A percentile compares a stretch with the other conserved stretches of the same genome.
phyloP scores from a whole-genome alignment of 2,113 vertebrate genomes.

The Nycticorax nycticorax region DNA sequence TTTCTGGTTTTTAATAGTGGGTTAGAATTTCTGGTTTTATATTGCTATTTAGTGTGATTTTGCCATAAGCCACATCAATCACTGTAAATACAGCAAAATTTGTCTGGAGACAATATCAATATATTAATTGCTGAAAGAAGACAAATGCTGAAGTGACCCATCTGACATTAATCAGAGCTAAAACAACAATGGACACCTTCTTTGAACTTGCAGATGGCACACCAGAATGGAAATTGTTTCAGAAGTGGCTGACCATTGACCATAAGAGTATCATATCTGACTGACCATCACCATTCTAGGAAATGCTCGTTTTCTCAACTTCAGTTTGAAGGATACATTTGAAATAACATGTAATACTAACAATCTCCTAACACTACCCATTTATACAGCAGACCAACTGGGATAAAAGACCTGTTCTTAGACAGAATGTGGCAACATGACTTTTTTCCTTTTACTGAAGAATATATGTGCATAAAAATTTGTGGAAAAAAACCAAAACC shows the following conservation, averaged over 20 bases:
- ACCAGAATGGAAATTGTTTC: not conserved
- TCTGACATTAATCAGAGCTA: not conserved
- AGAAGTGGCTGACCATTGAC: not conserved
- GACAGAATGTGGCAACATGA: not conserved
- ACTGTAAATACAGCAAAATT: not conserved
- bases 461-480: not conserved
- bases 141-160: not conserved
- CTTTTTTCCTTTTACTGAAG: not conserved
- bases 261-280: not conserved
- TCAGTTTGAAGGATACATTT: not conserved
- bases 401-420: not conserved
- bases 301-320: not conserved
- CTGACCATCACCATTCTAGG: not conserved
- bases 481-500: not conserved
- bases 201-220: not conserved
- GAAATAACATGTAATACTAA: not conserved
- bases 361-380: not conserved
- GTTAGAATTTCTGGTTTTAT: not conserved
- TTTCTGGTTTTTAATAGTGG: not conserved
- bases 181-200: not conserved
- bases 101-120: not conserved
- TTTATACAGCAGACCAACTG: not conserved
- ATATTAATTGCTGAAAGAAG: not conserved
- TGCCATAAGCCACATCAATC: not conserved
- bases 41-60: not conserved